Evolutionary conservation across 2,888 invertebrate species (phyloP), one percentile per base, ranked within the genome.

Genomic region (Trichacis sp.): DNA sequence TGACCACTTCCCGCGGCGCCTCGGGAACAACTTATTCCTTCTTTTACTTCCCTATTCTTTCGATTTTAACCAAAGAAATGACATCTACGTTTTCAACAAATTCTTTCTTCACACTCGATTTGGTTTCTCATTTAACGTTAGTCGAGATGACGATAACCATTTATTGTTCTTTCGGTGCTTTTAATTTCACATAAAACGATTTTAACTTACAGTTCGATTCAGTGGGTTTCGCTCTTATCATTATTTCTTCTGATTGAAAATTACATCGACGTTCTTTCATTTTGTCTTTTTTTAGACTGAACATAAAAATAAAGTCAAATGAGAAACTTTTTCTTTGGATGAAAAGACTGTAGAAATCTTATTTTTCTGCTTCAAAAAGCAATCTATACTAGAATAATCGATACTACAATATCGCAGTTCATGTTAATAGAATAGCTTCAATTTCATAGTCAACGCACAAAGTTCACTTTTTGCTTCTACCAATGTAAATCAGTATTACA

Each of bases 1-100:
- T 63, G 67, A 57, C 70, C 72, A 64, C 67, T 48, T 30, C 70
- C 65, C 43, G 61, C 56, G 61, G 58, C 65, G 24, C 66, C 65
- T 60, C 60, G 70, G 68, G 54, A 63, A 70, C 57, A 56, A 45
- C 40, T 45, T 38, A 40, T 52, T 49, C 20, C 33, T 17, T 1
- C 46, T 38, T 38, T 9, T 51, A 24, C 50, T 30, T 42, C 17
- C 47, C 42, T 29, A 36, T 45, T n/a, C n/a, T n/a, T n/a, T n/a
- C n/a, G n/a, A n/a, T n/a, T n/a, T n/a, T 49, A 48, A 19, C 56
- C 57, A 20, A 54, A 55, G 60, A 69, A n/a, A 72, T 69, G 55
- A 54, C 60, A 57, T 19, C 69, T 73, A 62, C 63, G 64, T 68
- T 58, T 71, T 69, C 61, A 48, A 55, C 62, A 60, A 58, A 47